phyloP scores from a whole-genome alignment of 2,888 invertebrate genomes.

The Eudiplozoon nipponicum region DNA sequence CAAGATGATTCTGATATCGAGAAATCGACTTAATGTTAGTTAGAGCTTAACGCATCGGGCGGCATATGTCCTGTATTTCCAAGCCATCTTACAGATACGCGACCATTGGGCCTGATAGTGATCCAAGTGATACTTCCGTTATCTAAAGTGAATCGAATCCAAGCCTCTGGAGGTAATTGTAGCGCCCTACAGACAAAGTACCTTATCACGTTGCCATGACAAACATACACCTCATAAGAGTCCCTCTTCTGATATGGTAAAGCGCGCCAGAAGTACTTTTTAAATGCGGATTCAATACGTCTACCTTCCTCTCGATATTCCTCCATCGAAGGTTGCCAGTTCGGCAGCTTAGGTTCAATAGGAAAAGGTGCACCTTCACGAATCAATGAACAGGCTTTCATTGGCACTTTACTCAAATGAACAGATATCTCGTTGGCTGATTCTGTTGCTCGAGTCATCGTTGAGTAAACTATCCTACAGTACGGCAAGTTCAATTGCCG shows the following conservation, averaged over 20 bases:
- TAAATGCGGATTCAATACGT: conserved; percentile 70
- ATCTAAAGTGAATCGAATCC: conserved; percentile 60
- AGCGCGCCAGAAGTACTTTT: conserved; percentile 65
- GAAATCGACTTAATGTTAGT: no score
- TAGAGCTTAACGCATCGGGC: no score
- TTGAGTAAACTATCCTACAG: conserved; percentile 47
- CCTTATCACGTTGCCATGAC: conserved; percentile 84
- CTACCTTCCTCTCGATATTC: conserved; percentile 1
- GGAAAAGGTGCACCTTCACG: conserved; percentile 72
- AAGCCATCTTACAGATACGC: conserved; percentile 44
- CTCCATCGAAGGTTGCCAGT: neutral
- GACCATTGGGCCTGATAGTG: conserved; percentile 45
- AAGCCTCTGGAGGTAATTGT: conserved; percentile 79
- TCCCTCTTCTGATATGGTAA: conserved; percentile 43
- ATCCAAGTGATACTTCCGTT: conserved; percentile 75
- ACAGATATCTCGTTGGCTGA: conserved; percentile 51
- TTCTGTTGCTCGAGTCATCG: conserved; percentile 66
- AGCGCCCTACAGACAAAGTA: conserved; percentile 32
- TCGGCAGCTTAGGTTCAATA: conserved; percentile 51
- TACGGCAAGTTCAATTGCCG: conserved; percentile 45
- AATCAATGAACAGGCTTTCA: conserved; percentile 40
- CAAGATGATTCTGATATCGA: no score
- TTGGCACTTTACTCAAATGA: conserved; percentile 30
- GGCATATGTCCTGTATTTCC: conserved; percentile 71
- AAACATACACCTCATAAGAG: conserved; percentile 57